Evolutionary conservation across 2,797 vertebrate genomes (phyloP).

Genomic region (Pangasius macronema): DNA sequence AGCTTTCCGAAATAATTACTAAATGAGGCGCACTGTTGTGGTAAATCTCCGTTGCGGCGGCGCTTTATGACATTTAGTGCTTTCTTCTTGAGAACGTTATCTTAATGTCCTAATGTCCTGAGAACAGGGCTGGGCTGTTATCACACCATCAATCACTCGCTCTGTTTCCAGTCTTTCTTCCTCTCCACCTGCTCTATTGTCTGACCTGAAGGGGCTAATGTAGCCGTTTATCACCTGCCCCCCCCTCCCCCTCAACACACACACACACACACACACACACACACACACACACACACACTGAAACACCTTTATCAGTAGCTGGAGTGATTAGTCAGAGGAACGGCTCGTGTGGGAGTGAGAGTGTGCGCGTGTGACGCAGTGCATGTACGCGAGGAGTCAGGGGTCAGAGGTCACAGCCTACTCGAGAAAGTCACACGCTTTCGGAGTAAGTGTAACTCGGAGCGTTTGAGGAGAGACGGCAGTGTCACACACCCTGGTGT

Average conservation of each 20-base stretch:
- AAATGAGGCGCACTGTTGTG: too few relatives aligned
- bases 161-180: background rate
- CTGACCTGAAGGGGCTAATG: conserved; percentile 2
- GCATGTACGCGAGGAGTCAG: conserved; percentile 1
- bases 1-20: background rate
- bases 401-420: conserved; percentile 15
- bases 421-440: background rate
- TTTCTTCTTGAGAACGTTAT: background rate
- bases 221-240: conserved; percentile 15
- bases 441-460: background rate
- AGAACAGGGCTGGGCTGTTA: background rate
- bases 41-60: background rate
- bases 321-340: conserved; percentile 16
- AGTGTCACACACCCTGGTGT: background rate
- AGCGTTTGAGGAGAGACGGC: background rate
- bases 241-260: background rate
- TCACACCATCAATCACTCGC: background rate
- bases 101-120: background rate
- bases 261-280: background rate
- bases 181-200: conserved; percentile 17
- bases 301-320: conserved; percentile 21
- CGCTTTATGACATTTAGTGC: background rate
- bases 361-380: background rate
- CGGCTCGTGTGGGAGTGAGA: background rate
- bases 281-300: background rate